Evolutionary conservation across 2,797 vertebrate species (phyloP), one percentile per base, ranked within the genome.

Genomic region (Gallinago stenura): DNA sequence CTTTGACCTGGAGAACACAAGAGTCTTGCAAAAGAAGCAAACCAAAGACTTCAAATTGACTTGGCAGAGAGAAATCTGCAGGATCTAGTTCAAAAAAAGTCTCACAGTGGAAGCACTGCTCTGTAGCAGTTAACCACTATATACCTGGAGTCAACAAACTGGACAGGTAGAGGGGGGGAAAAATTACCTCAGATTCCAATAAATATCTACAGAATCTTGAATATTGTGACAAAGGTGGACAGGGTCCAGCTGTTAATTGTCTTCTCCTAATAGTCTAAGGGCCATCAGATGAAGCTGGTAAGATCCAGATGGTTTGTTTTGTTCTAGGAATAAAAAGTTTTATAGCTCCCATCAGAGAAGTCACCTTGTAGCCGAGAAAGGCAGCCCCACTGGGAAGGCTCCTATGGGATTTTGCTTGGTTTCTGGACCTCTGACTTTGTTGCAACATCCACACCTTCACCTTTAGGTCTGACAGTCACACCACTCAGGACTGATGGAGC

Each of bases 111-210:
- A 91, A 87, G 24, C 16, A 26, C n/a, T 70, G 5, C n/a, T 58
- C 51, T 83, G 43, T n/a, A 51, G 13, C 17, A 69, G 11, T 37
- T 76, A 53, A 51, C 12, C 4, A 6, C 37, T 43, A 62, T 18
- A 54, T 20, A 65, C 3, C 5, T 9, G 43, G 58, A 39, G 26
- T 24, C 9, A 22, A 35, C 3, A 17, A 19, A 48, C 7, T 10
- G 57, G 6, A 45, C 8, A 4, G 45, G 45, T 2, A 1, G 6
- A 0, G 5, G 20, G 3, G 3, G 4, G 45, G 11, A 10, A 39
- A 72, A 56, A 18, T 35, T 19, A 46, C 24, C n/a, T 66, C 37
- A 66, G 26, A 79, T 60, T 43, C 46, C 7, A 41, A 37, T 2
- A 87, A 17, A 58, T 84, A 18, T 35, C 30, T 76, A 62, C 10